These are phyloP conservation scores for Osmerus mordax DNA, from an alignment of 2,113 vertebrate genomes.

Conservation along the genomic window DNA sequence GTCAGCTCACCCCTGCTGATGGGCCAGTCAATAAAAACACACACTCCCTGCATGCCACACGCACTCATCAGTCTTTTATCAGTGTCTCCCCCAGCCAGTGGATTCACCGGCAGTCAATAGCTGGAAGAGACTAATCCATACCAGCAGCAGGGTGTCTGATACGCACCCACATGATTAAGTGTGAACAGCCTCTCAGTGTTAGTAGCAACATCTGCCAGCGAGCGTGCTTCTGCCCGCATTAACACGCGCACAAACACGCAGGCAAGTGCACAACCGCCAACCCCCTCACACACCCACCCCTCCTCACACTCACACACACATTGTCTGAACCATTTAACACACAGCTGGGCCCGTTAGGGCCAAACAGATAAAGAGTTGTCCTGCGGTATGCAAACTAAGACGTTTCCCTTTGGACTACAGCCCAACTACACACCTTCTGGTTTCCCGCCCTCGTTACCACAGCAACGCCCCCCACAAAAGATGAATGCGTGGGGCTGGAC, in stretches of 20 bases:
- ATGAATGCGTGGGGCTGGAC: not conserved
- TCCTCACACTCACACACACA: not conserved
- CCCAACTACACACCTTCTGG: not conserved
- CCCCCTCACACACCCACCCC: not conserved
- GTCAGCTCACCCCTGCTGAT: slow-evolving; percentile 46
- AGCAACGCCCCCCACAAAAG: not conserved
- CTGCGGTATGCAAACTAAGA: not conserved
- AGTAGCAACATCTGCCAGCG: not conserved
- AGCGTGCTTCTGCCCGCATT: not conserved
- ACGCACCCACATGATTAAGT: slow-evolving; percentile 22
- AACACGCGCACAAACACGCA: not conserved
- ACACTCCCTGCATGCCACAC: slow-evolving; percentile 33
- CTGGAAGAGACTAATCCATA: slow-evolving; percentile 62
- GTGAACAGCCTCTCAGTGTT: slow-evolving; percentile 1
- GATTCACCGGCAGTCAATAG: slow-evolving; percentile 54
- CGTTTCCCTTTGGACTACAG: not conserved
- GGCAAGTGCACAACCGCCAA: not conserved
- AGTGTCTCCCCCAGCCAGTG: slow-evolving; percentile 48
- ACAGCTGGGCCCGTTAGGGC: not conserved
- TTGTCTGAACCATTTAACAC: not conserved
- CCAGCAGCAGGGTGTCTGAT: slow-evolving; percentile 51
- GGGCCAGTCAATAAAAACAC: slow-evolving; percentile 56
- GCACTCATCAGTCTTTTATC: slow-evolving; percentile 58
- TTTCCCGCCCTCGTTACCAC: not conserved
- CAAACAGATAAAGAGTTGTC: not conserved